phyloP scores from a whole-genome alignment of 2,888 invertebrate genomes.

The Chromoteleia sp. region DNA sequence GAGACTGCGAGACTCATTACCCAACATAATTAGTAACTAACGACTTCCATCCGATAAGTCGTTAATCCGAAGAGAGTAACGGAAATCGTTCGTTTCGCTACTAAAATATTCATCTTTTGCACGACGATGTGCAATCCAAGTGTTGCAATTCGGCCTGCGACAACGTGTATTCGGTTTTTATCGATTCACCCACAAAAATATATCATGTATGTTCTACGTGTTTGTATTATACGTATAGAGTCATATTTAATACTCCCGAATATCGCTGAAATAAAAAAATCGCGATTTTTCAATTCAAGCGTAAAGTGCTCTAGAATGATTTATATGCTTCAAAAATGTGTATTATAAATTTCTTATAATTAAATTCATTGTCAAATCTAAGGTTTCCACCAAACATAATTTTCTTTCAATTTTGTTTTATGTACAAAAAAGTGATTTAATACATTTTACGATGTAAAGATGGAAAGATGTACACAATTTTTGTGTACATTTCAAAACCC shows the following conservation, averaged over 20 bases:
- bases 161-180: constrained; percentile 22
- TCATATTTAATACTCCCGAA: background rate
- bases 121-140: constrained; percentile 65
- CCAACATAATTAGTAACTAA: constrained; percentile 68
- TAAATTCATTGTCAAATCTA: no score
- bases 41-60: constrained; percentile 66
- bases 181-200: constrained; percentile 14
- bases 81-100: constrained; percentile 64
- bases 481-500: no score
- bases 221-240: constrained; percentile 9
- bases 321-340: background rate
- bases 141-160: constrained; percentile 14
- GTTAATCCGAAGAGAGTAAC: constrained; percentile 61
- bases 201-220: constrained; percentile 5
- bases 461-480: no score
- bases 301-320: background rate
- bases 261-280: background rate
- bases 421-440: no score
- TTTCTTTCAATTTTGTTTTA: no score
- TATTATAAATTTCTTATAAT: no score
- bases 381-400: no score
- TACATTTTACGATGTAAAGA: no score
- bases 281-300: background rate
- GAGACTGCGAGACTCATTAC: constrained; percentile 66
- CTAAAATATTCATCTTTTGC: constrained; percentile 31